phyloP scores from a whole-genome alignment of 2,797 vertebrate genomes.

The Potorous gilbertii region DNA sequence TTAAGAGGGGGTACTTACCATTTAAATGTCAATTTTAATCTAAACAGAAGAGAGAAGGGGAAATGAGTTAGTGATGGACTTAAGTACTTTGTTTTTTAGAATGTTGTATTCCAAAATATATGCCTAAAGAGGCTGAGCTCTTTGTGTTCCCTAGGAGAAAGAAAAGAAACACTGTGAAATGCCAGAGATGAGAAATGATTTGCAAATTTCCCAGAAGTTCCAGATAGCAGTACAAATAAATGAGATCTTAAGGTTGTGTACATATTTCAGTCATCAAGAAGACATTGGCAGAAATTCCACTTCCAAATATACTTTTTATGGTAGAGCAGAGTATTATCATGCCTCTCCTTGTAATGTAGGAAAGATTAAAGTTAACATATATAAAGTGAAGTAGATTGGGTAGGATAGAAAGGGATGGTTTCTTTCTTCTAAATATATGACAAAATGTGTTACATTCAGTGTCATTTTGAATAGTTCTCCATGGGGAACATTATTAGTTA shows the following conservation, averaged over 20 bases:
- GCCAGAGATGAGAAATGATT: background rate
- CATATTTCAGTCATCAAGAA: background rate
- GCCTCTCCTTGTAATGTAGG: background rate
- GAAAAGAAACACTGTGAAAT: background rate
- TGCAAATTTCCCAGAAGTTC: background rate
- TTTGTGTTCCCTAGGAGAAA: background rate
- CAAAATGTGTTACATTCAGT: background rate
- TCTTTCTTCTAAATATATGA: background rate
- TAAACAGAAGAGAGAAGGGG: background rate
- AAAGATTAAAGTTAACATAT: background rate
- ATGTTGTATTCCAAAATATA: background rate
- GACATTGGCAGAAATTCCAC: background rate
- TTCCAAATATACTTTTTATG: slow-evolving; percentile 7
- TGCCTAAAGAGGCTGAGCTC: background rate
- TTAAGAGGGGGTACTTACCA: background rate
- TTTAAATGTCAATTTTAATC: background rate
- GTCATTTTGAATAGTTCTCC: background rate
- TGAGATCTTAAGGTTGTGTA: background rate
- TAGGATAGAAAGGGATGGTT: background rate
- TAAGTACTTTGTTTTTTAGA: slow-evolving; percentile 23
- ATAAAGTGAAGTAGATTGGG: background rate
- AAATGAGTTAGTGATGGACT: background rate
- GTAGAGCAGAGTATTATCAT: background rate
- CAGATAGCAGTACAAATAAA: background rate
- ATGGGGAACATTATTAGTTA: background rate